Base-by-base conservation (phyloP, 2,888 invertebrate genomes). In the Melanostoma scalare region DNA sequence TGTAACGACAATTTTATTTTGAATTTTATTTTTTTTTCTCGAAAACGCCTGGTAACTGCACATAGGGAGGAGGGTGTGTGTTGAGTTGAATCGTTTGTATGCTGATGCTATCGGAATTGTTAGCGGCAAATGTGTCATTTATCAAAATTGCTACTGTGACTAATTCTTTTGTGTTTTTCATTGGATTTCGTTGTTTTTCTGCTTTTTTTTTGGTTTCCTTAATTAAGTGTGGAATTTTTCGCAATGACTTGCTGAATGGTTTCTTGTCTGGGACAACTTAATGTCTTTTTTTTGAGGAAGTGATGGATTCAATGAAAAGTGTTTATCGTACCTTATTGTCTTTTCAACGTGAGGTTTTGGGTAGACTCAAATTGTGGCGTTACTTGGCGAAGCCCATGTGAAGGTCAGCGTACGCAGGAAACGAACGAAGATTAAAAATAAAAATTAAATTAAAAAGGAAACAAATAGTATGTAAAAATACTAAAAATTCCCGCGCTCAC, bases 1-100 rank as follows among this genome's bases (percentile, higher is more conserved):
- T 82, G 82, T 82, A 84, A 79, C 84, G 84, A 84, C 50, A 50
- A 67, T 79, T 84, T 79, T 53, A 79, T 79, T 75, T 79, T 61
- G 58, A 71, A 46, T 75, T 42, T 42, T 61, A n/a, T 55, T 30
- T 60, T 30, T 38, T 61, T 48, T 35, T 36, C 48, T 53, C 3
- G 35, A 31, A n/a, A n/a, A n/a, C 20, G 20, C 20, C 20, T 20
- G 20, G 20, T 20, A 20, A 20, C 20, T 20, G 38, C 48, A 30
- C 3, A n/a, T 50, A 3, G 36, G 46, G 31, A 42, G 42, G 75
- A 69, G 75, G 63, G 63, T 71, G 52, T 67, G 56, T 61, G 20
- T 42, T 61, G 69, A 48, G 35, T 33, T 46, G 10, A 42, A 3
- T 44, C 9, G 71, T 30, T 31, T 63, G 65, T 10, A 46, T 56